Base-by-base conservation (phyloP, 2,888 invertebrate species). In the Hydrotaea diabolus region DNA sequence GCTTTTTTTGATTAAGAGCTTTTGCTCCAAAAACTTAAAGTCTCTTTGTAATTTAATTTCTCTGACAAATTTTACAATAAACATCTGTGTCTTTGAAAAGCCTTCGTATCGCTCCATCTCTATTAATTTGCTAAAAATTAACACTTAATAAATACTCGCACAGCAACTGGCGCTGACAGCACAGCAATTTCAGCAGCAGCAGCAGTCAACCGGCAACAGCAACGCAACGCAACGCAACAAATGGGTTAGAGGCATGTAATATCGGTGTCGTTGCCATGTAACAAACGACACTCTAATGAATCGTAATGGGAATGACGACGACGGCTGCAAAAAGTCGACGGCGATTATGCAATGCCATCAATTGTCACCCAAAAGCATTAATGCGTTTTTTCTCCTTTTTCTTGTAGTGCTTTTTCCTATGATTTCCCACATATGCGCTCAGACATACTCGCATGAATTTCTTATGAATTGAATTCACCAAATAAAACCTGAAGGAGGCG, bases 311-410 rank as follows among this genome's bases (percentile, higher is more conserved):
- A 85, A 82, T 76, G 84, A 39, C 31, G 64, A 64, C 36, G n/a
- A 7, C 19, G 11, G 13, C 4, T 3, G 5, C 2, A 11, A 3
- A 53, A n/a, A 3, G 31, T 17, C 62, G 26, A 62, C 43, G 36
- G 4, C 69, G 69, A 85, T 85, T 85, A 85, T 85, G 82, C 79
- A 84, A 84, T 84, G 81, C 78, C 82, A 85, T 85, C 85, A 85
- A 85, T 85, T 85, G 85, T 82, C 85, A 85, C 85, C 82, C 77
- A 82, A 66, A 80, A 80, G 77, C 79, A 69, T 69, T 69, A 82
- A 79, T 73, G 53, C 69, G 23, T 71, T 71, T 46, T 62, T 62
- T 62, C 13, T n/a, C n/a, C 36, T 17, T 26, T 62, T 62, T 62
- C n/a, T 62, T n/a, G n/a, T n/a, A n/a, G n/a, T n/a, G n/a, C n/a